A percentile compares a stretch with the other conserved stretches of the same genome.
phyloP scores from a whole-genome alignment of 1,140 invertebrate species.

The Teleopsis dalmanni region DNA sequence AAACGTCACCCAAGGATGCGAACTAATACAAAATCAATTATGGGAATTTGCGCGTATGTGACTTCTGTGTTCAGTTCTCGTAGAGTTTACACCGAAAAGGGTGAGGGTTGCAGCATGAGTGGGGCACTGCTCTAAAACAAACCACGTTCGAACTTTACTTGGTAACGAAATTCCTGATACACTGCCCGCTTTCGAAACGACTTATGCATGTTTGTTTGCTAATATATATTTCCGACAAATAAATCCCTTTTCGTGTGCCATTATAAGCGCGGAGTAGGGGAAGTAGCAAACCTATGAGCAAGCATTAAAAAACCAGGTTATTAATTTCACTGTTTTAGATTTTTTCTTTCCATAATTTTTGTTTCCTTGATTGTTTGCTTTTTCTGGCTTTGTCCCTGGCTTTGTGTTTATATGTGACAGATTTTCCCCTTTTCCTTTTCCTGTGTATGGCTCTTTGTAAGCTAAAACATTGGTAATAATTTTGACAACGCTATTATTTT shows the following conservation, averaged over 20 bases:
- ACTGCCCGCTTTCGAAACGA: neutral
- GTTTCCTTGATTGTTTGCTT: neutral
- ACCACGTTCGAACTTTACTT: conserved; percentile 6
- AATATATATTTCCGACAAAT: conserved; percentile 44
- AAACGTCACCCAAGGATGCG: too few relatives aligned
- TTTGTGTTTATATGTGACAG: neutral
- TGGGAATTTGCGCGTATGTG: conserved; percentile 31
- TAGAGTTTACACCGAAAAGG: too few relatives aligned
- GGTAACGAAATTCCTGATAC: neutral
- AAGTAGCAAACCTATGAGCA: too few relatives aligned
- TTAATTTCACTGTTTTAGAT: conserved; percentile 33
- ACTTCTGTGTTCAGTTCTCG: conserved; percentile 10
- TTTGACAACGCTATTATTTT: neutral
- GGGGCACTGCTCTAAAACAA: neutral
- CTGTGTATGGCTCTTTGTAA: conserved; percentile 1
- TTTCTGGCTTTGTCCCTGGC: neutral
- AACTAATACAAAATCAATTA: conserved; percentile 43
- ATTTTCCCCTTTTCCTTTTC: conserved; percentile 1
- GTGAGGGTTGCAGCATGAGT: neutral
- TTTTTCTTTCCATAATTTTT: conserved; percentile 1
- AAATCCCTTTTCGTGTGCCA: conserved; percentile 23
- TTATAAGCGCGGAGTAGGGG: conserved; percentile 9
- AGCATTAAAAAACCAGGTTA: conserved; percentile 40
- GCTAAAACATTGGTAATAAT: neutral
- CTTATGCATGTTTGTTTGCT: conserved; percentile 14